These are phyloP conservation scores for Caenorhabditis sinica DNA, from an alignment of 2,888 invertebrate species.

Conservation along the genomic window DNA sequence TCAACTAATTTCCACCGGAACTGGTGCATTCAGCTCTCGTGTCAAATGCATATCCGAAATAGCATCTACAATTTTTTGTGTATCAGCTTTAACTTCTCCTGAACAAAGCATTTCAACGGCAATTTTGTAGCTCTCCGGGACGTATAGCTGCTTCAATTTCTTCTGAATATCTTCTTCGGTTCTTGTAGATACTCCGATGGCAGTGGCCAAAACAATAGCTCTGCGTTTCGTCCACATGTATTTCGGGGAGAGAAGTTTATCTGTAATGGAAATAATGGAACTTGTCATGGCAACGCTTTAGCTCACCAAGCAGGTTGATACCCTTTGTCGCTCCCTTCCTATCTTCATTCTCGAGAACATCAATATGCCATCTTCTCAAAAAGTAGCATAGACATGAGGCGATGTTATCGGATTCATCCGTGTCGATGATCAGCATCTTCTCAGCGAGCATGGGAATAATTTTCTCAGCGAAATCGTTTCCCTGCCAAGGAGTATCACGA, in stretches of 20 bases:
- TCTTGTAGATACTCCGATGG: conserved; percentile 21
- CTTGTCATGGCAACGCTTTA: background rate
- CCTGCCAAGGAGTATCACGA: conserved; percentile 64
- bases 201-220: conserved; percentile 4
- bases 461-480: conserved; percentile 63
- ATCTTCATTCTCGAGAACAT: conserved; percentile 33
- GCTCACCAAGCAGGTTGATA: conserved; percentile 39
- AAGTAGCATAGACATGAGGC: conserved; percentile 24
- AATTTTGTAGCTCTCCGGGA: background rate
- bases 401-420: background rate
- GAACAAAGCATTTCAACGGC: conserved; percentile 2
- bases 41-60: conserved; percentile 16
- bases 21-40: background rate
- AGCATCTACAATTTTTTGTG: conserved; percentile 2
- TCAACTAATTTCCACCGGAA: background rate
- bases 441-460: conserved; percentile 47
- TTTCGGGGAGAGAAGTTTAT: conserved; percentile 31
- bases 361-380: conserved; percentile 35
- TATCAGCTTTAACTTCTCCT: conserved; percentile 19
- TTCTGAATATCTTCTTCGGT: conserved; percentile 12
- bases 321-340: conserved; percentile 34
- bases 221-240: conserved; percentile 42
- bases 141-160: background rate
- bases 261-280: conserved; percentile 6
- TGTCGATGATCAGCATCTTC: background rate